Conservation (phyloP, 2,113 vertebrate species). For the Epinephelus lanceolatus region DNA sequence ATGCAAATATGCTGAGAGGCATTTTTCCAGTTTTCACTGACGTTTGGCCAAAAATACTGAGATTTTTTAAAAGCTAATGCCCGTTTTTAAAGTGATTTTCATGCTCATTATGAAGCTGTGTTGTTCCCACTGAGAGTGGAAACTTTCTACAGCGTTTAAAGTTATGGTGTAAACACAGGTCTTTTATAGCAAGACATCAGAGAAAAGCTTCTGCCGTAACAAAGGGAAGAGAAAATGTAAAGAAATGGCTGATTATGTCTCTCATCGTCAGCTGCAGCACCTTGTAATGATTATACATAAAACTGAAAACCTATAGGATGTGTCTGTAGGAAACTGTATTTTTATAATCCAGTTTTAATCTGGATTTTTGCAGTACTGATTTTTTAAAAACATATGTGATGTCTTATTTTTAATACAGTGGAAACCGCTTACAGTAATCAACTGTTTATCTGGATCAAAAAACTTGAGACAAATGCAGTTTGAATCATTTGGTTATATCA, state of each 20-base stretch:
- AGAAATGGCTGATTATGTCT: no score
- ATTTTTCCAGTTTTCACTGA: not conserved
- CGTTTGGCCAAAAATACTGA: not conserved
- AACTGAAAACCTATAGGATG: not conserved
- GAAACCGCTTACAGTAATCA: no score
- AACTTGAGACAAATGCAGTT: no score
- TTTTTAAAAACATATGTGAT: not conserved
- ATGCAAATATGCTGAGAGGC: not conserved
- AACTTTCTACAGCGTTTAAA: not conserved
- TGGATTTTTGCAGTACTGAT: not conserved
- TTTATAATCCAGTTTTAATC: not conserved
- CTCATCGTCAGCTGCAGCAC: not conserved
- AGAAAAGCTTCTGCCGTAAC: not conserved
- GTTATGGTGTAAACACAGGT: not conserved
- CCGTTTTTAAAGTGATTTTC: slow-evolving; percentile 11
- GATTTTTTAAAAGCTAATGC: not conserved
- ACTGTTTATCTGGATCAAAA: no score
- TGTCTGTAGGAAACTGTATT: not conserved
- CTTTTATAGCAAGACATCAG: not conserved
- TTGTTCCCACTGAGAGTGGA: not conserved
- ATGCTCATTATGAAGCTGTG: not conserved
- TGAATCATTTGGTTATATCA: no score
- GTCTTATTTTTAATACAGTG: not conserved
- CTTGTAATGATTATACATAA: not conserved
- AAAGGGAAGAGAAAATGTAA: not conserved